A percentile compares a stretch with the other conserved stretches of the same genome.
Evolutionary conservation across 1,140 invertebrate genomes (phyloP).

Genomic region (Portunus trituberculatus): DNA sequence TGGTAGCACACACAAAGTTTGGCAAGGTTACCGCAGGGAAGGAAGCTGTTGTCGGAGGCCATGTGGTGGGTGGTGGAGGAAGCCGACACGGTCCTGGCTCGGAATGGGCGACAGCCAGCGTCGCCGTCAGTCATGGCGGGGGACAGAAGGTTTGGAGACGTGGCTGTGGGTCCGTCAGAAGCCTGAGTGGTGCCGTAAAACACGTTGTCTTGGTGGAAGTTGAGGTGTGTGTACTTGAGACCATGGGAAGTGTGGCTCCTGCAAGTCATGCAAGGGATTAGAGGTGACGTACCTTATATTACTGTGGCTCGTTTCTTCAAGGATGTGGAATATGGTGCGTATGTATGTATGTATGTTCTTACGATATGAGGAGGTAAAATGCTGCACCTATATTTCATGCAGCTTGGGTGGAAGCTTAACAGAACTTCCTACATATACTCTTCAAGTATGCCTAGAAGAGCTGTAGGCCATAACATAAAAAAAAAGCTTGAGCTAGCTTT

Average conservation of each 20-base stretch:
- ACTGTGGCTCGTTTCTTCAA: too few species aligned
- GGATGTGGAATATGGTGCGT: too few species aligned
- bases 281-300: too few species aligned
- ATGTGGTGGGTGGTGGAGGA: conserved; percentile 35
- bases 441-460: too few species aligned
- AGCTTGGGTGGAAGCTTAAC: too few species aligned
- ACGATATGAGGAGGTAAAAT: too few species aligned
- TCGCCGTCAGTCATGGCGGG: not conserved
- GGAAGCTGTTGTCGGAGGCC: conserved; percentile 60
- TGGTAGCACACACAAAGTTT: too few species aligned
- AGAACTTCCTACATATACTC: too few species aligned
- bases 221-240: conserved; percentile 54
- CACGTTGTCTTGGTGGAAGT: conserved; percentile 58
- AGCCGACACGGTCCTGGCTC: conserved; percentile 7
- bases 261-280: not conserved
- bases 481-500: too few species aligned
- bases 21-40: conserved; percentile 38
- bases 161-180: not conserved
- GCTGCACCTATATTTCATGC: too few species aligned
- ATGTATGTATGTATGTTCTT: too few species aligned
- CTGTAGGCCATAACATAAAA: too few species aligned
- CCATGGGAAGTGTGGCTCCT: conserved; percentile 47
- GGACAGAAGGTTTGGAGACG: not conserved
- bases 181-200: not conserved
- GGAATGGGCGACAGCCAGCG: not conserved